A percentile compares a stretch with the other conserved stretches of the same genome.
Evolutionary conservation across 2,797 vertebrate genomes (phyloP).

Genomic region (Muscicapa striata): DNA sequence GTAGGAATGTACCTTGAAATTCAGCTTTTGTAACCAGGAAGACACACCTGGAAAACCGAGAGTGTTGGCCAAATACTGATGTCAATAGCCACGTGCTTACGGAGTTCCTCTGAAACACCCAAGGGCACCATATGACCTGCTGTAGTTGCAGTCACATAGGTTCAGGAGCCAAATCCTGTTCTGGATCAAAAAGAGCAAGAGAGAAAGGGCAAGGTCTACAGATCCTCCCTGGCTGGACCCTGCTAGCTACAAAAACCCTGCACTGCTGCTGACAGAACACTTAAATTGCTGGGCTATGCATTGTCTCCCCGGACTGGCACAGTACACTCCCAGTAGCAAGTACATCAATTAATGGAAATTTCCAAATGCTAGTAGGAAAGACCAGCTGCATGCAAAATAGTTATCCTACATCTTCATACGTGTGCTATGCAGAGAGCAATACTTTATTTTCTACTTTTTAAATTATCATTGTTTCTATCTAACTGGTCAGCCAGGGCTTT

Average conservation of each 20-base stretch:
- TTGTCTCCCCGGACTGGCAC: background rate
- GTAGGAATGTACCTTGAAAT: conserved; percentile 18
- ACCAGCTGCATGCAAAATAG: background rate
- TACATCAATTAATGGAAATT: background rate
- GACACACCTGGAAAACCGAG: conserved; percentile 10
- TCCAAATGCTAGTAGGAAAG: background rate
- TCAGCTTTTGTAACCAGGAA: conserved; percentile 19
- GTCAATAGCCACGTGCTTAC: accelerated
- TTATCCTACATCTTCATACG: background rate
- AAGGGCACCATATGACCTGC: background rate
- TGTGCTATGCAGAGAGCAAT: background rate
- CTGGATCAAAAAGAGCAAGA: background rate
- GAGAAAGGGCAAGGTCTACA: background rate
- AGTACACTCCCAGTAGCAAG: background rate
- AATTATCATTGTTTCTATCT: background rate
- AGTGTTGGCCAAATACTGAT: background rate
- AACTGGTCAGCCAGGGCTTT: background rate
- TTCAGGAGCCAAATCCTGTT: background rate
- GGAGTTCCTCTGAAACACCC: background rate
- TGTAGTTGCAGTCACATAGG: background rate
- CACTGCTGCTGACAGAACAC: background rate
- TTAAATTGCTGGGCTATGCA: accelerated
- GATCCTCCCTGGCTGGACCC: background rate
- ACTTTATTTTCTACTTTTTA: background rate
- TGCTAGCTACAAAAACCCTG: background rate